Base-by-base conservation (phyloP, 2,797 vertebrate species). In the Lacerta agilis region DNA sequence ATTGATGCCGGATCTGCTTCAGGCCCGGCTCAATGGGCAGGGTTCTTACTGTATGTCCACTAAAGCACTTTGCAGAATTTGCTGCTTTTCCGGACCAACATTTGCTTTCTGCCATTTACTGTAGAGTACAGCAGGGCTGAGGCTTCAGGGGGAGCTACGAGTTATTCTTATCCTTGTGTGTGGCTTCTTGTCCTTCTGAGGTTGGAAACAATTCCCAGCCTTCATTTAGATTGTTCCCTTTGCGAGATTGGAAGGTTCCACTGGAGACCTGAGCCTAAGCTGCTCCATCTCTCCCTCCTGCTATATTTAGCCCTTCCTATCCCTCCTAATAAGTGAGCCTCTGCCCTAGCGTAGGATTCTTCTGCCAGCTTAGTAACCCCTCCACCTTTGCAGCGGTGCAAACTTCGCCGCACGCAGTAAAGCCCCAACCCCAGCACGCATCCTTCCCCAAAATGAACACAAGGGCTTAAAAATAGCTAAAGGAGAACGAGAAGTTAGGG, bases 301-400 rank as follows among this genome's bases (percentile, higher is more conserved):
- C 93, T 93, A 93, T 95, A 95, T 95, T 95, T 96, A 97, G 95
- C 92, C 92, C 96, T 95, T 96, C 97, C 97, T 97, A 97, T 97
- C 97, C 95, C 82, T 97, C 97, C 97, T 97, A 92, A 89, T 97
- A 96, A 96, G 96, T 93, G 94, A 96, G 97, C 95, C 95, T 94
- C 81, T 88, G 80, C 87, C 10, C 78, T 91, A 75, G 61, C 33
- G 58, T 89, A 71, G 97, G 97, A 97, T 97, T 97, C 87, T 73
- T 77, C 88, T 83, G 0, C 0, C 1, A 0, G 87, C 81, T 91
- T 84, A 0, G 0, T 85, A 90, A 91, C 15, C 55, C 82, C 82
- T 67, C 90, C 91, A 79, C 33, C 58, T 86, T 88, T 6, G 1
- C 82, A 23, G 58, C 58, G 27, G 23, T 88, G 41, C 84, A 85